Evolutionary conservation across 2,888 invertebrate genomes (phyloP).

Genomic region (Scotopteryx bipunctaria): DNA sequence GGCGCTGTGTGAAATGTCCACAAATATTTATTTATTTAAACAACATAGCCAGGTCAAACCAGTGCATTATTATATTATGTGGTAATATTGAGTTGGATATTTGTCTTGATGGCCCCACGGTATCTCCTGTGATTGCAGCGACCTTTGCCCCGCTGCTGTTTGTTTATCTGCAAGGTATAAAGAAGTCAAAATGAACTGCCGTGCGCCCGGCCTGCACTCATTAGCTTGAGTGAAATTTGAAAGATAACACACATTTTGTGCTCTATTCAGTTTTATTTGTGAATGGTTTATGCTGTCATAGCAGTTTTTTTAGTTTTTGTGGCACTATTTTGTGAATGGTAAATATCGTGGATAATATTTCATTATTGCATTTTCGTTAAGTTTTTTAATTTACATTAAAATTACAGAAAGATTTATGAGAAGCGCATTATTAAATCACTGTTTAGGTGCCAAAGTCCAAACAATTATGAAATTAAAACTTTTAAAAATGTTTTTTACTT

Average conservation of each 20-base stretch:
- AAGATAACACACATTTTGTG: slow-evolving; percentile 39
- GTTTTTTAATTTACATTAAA: no score
- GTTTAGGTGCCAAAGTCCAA: no score
- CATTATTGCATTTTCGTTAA: not conserved
- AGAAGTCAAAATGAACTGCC: slow-evolving; percentile 64
- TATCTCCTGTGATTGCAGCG: slow-evolving; percentile 78
- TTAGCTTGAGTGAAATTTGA: slow-evolving; percentile 43
- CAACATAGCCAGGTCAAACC: not conserved
- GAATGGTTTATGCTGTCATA: slow-evolving; percentile 1
- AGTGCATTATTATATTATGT: slow-evolving; percentile 31
- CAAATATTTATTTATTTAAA: not conserved
- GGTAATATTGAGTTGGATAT: slow-evolving; percentile 59
- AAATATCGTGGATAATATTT: not conserved
- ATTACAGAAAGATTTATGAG: no score
- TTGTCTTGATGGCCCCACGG: slow-evolving; percentile 62
- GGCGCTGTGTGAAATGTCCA: no score
- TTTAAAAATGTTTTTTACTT: no score
- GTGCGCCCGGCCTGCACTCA: slow-evolving; percentile 21
- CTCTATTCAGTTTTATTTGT: slow-evolving; percentile 8
- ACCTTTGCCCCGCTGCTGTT: slow-evolving; percentile 65
- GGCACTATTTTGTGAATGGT: not conserved
- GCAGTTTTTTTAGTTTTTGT: not conserved
- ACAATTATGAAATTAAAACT: no score
- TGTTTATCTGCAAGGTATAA: slow-evolving; percentile 73
- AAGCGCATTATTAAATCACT: no score